These are phyloP conservation scores for Orthonyx spaldingii DNA, from an alignment of 2,113 vertebrate genomes.

Conservation along the genomic window DNA sequence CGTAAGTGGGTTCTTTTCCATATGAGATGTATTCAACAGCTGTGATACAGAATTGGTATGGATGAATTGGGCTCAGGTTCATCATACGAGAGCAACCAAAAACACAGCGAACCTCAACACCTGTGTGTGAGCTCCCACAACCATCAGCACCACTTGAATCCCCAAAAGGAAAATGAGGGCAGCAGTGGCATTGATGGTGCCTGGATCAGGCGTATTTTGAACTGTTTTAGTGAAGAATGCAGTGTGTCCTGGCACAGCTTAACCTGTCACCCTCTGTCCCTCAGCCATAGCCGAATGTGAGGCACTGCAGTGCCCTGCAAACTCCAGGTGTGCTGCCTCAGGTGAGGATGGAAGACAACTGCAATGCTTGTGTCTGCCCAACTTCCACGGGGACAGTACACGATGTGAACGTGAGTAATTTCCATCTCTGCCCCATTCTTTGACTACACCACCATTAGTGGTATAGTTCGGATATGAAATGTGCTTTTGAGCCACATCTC, in stretches of 20 bases:
- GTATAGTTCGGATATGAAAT: background rate
- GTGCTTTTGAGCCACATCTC: background rate
- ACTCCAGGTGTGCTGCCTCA: conserved; percentile 78
- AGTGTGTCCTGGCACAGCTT: background rate
- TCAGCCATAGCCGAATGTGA: conserved; percentile 75
- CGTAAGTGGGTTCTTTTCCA: conserved; percentile 66
- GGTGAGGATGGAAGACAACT: conserved; percentile 52
- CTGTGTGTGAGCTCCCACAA: background rate
- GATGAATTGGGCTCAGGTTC: rapidly evolving
- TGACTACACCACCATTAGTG: background rate
- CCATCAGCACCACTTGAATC: background rate
- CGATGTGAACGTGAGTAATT: conserved; percentile 81
- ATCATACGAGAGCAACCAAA: background rate
- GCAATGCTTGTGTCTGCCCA: conserved; percentile 80
- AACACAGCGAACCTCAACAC: background rate
- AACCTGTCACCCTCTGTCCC: background rate
- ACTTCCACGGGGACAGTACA: conserved; percentile 59
- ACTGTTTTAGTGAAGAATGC: background rate
- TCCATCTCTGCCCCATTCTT: background rate
- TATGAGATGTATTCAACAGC: background rate
- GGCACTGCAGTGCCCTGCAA: conserved; percentile 72
- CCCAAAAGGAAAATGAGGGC: background rate
- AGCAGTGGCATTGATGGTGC: rapidly evolving
- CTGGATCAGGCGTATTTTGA: background rate
- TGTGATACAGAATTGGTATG: background rate